These are phyloP conservation scores for Subacronicta megacephala DNA, from an alignment of 2,888 invertebrate species.

Conservation along the genomic window DNA sequence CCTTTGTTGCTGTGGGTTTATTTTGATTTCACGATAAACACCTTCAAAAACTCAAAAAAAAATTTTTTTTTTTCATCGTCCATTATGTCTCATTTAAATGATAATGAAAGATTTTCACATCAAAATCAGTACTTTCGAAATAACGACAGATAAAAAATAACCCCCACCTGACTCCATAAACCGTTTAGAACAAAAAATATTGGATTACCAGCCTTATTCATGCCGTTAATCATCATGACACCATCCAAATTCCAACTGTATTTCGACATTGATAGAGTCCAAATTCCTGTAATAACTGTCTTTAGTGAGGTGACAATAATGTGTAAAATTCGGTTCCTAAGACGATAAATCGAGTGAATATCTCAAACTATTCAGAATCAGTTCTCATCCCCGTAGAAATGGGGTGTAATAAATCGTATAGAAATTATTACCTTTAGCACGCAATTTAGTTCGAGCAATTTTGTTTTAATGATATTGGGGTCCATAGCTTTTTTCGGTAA, in stretches of 20 bases:
- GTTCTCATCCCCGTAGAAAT: slow-evolving; percentile 66
- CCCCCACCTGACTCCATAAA: slow-evolving; percentile 31
- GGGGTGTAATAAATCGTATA: slow-evolving; percentile 63
- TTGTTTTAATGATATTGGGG: slow-evolving; percentile 18
- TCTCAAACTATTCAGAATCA: slow-evolving; percentile 80
- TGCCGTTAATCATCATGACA: slow-evolving; percentile 6
- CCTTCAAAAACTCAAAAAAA: no score
- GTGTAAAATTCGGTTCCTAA: slow-evolving; percentile 63
- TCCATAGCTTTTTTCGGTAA: not conserved
- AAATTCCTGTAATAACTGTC: slow-evolving; percentile 13
- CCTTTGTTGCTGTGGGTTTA: no score
- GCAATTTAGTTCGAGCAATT: slow-evolving; percentile 42
- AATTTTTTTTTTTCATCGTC: no score
- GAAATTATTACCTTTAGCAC: slow-evolving; percentile 60
- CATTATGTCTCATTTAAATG: no score
- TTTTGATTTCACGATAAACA: no score
- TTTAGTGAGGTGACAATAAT: slow-evolving; percentile 47
- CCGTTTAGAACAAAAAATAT: slow-evolving; percentile 32
- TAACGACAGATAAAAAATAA: slow-evolving; percentile 18
- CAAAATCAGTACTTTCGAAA: not conserved
- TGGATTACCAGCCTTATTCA: slow-evolving; percentile 28
- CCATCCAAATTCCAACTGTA: slow-evolving; percentile 15
- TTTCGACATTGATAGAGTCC: not conserved
- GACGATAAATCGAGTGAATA: slow-evolving; percentile 73
- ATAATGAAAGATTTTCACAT: not conserved